Evolutionary conservation across 2,888 invertebrate species (phyloP).

Genomic region (Cotesia congregata): DNA sequence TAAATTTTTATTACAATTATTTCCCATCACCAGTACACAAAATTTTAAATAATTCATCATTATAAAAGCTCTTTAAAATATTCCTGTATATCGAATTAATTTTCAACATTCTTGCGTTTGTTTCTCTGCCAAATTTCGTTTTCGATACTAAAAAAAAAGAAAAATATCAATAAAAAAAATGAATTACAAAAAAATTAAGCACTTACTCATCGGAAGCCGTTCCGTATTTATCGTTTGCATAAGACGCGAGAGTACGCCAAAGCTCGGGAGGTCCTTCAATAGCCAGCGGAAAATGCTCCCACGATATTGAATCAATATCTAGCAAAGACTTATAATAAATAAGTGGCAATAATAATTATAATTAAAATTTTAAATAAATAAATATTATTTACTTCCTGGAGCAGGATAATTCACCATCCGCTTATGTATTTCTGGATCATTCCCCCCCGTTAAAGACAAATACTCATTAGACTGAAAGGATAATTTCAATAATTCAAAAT

Average conservation of each 20-base stretch:
- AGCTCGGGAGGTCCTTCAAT: conserved; percentile 65
- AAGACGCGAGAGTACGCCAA: conserved; percentile 64
- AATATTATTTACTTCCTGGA: conserved; percentile 28
- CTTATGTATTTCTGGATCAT: conserved; percentile 33
- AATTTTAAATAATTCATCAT: background rate
- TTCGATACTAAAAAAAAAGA: conserved; percentile 51
- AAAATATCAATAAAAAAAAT: conserved; percentile 7
- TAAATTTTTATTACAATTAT: conserved; percentile 28
- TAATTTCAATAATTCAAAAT: conserved; percentile 3
- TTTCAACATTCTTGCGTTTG: conserved; percentile 40
- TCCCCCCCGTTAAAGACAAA: conserved; percentile 12
- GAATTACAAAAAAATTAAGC: conserved; percentile 4
- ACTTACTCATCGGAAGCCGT: conserved; percentile 57
- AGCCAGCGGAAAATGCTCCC: conserved; percentile 63
- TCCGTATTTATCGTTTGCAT: conserved; percentile 53
- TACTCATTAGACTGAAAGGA: conserved; percentile 34
- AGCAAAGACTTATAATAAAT: background rate
- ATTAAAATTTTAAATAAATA: background rate
- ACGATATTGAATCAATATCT: conserved; percentile 47
- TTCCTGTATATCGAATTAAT: background rate
- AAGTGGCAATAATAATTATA: background rate
- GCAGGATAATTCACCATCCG: conserved; percentile 46
- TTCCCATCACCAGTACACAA: conserved; percentile 52
- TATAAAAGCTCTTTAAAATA: background rate
- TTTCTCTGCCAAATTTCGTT: conserved; percentile 60